Conservation (phyloP, 2,113 vertebrate species). For the Sphaerodactylus townsendi region DNA sequence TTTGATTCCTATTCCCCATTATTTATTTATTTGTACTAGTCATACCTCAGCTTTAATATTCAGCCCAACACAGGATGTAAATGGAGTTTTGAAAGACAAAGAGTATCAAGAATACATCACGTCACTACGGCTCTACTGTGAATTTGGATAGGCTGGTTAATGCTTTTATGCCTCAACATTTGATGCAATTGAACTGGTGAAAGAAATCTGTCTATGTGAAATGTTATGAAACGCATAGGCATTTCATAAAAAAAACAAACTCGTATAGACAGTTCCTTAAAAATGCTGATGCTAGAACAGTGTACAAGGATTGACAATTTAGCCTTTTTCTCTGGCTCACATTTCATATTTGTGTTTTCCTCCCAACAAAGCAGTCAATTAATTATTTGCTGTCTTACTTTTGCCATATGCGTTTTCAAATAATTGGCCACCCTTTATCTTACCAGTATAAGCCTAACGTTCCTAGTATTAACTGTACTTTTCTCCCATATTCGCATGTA, state of each 20-base stretch:
- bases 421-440: neutral
- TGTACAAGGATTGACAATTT: neutral
- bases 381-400: neutral
- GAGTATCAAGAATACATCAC: neutral
- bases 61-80: neutral
- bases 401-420: neutral
- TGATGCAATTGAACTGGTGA: neutral
- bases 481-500: neutral
- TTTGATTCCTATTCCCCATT: neutral
- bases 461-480: neutral
- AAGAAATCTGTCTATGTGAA: neutral
- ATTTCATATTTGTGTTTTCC: neutral
- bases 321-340: neutral
- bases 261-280: neutral
- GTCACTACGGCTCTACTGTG: neutral
- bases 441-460: neutral
- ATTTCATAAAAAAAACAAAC: neutral
- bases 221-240: too few species aligned
- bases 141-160: neutral
- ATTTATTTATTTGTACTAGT: neutral
- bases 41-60: neutral
- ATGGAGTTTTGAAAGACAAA: neutral
- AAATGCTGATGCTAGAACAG: neutral
- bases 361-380: neutral
- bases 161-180: constrained; percentile 18